Evolutionary conservation across 2,113 vertebrate genomes (phyloP).

Genomic region (Rostratula benghalensis): DNA sequence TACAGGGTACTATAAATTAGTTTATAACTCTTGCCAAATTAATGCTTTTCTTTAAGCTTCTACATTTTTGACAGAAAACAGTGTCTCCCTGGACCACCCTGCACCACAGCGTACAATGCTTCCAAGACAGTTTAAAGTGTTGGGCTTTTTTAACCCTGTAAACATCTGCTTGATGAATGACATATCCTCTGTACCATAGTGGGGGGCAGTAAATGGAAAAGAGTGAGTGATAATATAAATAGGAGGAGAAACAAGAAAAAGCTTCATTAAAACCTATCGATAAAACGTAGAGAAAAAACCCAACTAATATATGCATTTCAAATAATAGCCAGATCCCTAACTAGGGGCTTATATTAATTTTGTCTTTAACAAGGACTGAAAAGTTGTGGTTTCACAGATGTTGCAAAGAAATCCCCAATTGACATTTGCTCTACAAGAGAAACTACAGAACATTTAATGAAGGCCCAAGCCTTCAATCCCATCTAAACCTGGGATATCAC

Average conservation of each 20-base stretch:
- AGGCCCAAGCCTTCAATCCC: not conserved
- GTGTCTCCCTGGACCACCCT: not conserved
- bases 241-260: not conserved
- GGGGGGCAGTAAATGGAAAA: not conserved
- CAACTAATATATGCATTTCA: not conserved
- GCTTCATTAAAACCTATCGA: not conserved
- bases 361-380: not conserved
- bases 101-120: not conserved
- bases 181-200: not conserved
- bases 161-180: not conserved
- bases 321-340: not conserved
- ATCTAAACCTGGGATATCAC: not conserved
- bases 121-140: not conserved
- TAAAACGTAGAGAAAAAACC: not conserved
- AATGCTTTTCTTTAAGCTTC: constrained; percentile 25
- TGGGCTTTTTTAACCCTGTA: not conserved
- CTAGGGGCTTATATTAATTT: not conserved
- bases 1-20: constrained; percentile 12
- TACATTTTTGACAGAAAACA: not conserved
- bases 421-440: not conserved
- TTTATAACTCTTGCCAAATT: constrained; percentile 12
- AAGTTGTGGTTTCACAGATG: not conserved
- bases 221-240: not conserved
- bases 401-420: not conserved
- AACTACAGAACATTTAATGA: not conserved